Percentiles rank a stretch among this genome's conserved stretches.
phyloP scores from a whole-genome alignment of 2,797 vertebrate species.

The Chrysocyon brachyurus region DNA sequence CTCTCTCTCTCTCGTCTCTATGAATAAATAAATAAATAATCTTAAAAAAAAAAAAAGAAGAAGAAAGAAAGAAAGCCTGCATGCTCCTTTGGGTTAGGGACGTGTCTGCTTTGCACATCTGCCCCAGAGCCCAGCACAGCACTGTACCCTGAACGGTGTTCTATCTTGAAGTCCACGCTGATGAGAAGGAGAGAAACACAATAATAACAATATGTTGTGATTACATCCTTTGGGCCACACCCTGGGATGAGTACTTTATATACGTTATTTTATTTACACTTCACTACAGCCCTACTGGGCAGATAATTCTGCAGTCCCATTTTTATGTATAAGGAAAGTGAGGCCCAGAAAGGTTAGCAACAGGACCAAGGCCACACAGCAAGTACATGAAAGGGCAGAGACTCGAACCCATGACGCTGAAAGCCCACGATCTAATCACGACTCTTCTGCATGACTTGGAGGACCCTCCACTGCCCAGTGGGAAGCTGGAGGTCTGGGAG shows the following conservation, averaged over 20 bases:
- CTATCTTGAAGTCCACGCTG: not conserved
- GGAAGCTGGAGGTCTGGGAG: not conserved
- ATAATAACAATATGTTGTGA: not conserved
- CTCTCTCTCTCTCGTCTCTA: too few species aligned
- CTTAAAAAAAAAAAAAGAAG: too few species aligned
- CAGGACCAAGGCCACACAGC: too few species aligned
- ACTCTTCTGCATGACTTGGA: not conserved
- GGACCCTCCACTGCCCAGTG: not conserved
- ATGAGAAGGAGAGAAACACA: not conserved
- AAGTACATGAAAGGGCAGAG: not conserved
- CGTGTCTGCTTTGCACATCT: not conserved
- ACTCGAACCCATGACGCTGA: not conserved
- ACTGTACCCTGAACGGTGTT: fast-evolving
- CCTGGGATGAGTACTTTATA: not conserved
- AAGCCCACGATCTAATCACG: not conserved
- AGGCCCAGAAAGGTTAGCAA: not conserved
- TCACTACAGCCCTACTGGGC: not conserved
- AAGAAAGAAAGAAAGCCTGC: not conserved
- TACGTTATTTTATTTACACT: not conserved
- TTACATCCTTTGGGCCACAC: not conserved
- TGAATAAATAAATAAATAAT: too few species aligned
- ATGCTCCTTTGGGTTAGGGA: not conserved
- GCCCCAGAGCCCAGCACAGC: not conserved
- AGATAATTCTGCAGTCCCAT: not conserved
- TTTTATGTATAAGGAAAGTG: constrained; percentile 2